Percentiles rank a stretch among this genome's conserved stretches.
Conservation (phyloP, 2,888 invertebrate species). For the Pharmacophagus antenor region DNA sequence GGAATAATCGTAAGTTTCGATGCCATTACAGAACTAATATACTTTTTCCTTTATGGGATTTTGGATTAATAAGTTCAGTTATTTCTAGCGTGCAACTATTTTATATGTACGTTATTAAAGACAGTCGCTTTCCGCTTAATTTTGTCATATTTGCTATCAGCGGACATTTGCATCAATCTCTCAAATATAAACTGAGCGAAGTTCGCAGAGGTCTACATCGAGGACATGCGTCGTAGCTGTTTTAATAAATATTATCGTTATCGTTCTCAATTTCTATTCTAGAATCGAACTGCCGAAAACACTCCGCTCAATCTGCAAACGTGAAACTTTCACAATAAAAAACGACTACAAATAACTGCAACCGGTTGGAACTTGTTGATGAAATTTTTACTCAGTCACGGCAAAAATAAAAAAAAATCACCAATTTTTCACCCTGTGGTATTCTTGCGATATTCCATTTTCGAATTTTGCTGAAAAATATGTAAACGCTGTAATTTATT, state of each 20-base stretch:
- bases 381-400: conserved; percentile 13
- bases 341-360: conserved; percentile 13
- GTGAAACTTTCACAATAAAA: conserved; percentile 21
- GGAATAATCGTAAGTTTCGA: no score
- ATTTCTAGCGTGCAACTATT: no score
- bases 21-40: no score
- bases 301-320: conserved; percentile 18
- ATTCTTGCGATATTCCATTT: conserved; percentile 7
- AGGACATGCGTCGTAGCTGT: conserved; percentile 14
- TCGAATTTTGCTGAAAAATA: neutral
- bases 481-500: neutral
- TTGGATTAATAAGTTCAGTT: no score
- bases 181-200: no score
- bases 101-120: no score
- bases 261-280: conserved; percentile 24
- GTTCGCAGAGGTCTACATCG: conserved; percentile 16
- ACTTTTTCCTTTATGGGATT: no score
- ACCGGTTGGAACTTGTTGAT: conserved; percentile 16
- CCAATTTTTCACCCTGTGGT: neutral
- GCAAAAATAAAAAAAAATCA: conserved; percentile 3
- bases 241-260: conserved; percentile 29
- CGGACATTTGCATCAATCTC: no score
- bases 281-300: conserved; percentile 20
- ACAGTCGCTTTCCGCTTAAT: no score
- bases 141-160: no score